Evolutionary conservation across 2,113 vertebrate species (phyloP), one percentile per base, ranked within the genome.

Genomic region (Peromyscus leucopus): DNA sequence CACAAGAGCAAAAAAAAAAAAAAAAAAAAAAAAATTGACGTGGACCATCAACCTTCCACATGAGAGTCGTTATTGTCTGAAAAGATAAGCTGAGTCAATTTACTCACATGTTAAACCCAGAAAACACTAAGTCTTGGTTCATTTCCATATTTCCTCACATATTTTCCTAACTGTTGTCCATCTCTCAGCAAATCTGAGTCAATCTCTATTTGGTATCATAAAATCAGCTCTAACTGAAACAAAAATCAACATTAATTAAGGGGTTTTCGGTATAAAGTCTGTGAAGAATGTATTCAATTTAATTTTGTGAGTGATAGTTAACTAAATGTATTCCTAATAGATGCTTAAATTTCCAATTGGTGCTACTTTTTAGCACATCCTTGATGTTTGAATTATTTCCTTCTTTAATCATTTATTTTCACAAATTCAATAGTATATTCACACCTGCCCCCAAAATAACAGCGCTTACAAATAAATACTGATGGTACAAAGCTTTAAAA

Each of bases 281-380:
- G 31, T 89, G 90, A 93, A 96, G 57, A 75, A 83, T 85, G 16
- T 91, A 26, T 84, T 26, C 39, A 82, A 42, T 96, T 86, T 69
- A 91, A 61, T 12, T 48, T 69, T 46, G 33, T 36, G 75, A 65
- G 42, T 76, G 65, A 24, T 12, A 55, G 19, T 11, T 48, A 83
- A 82, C 15, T 48, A 78, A 97, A 67, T 4, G 0, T 75, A 74
- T 67, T 55, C 42, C 55, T 72, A 69, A 1, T 63, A 2, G 69
- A 36, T 39, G 36, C 51, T 91, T 78, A 59, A 46, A 63, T 87
- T 59, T 46, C 59, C 83, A 63, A 28, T 59, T 55, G 51, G 28
- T 21, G 63, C 12, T 5, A 16, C 8, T 42, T 31, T 85, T 59
- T 51, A 87, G 51, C 4, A 31, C 15, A 78, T 78, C 26, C n/a